Evolutionary conservation across 2,888 invertebrate genomes (phyloP).

Genomic region (Troides oblongomaculatus): DNA sequence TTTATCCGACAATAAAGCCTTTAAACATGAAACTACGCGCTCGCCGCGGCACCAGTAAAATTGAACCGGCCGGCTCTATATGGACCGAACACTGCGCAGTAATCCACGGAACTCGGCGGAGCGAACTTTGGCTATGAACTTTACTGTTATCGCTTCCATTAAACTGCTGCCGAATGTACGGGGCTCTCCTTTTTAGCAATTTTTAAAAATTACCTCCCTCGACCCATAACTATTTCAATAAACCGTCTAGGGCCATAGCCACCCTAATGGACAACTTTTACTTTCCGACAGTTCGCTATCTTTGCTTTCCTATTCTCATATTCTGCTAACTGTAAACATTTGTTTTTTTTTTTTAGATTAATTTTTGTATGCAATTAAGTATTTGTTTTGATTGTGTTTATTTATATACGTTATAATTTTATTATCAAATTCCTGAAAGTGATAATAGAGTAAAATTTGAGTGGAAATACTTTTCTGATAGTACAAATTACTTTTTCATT

Average conservation of each 20-base stretch:
- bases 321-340: conserved; percentile 14
- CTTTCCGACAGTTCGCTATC: conserved; percentile 66
- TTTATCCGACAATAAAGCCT: conserved; percentile 42
- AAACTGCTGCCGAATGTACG: conserved; percentile 68
- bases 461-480: too few relatives aligned
- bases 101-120: conserved; percentile 64
- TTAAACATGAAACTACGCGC: conserved; percentile 54
- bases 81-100: conserved; percentile 57
- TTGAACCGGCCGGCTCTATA: conserved; percentile 63
- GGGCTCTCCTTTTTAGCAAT: conserved; percentile 63
- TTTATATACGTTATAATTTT: too few relatives aligned
- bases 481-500: not conserved
- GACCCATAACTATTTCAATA: conserved; percentile 72
- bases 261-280: conserved; percentile 68
- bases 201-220: conserved; percentile 70
- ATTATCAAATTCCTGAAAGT: too few relatives aligned
- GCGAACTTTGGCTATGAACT: conserved; percentile 73
- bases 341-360: not conserved
- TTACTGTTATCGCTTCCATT: conserved; percentile 75
- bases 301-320: conserved; percentile 48
- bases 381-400: not conserved
- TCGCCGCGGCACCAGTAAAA: conserved; percentile 57
- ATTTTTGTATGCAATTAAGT: not conserved
- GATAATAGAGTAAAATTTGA: too few relatives aligned
- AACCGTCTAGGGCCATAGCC: conserved; percentile 69